phyloP scores from a whole-genome alignment of 2,113 vertebrate genomes.

The Pandion haliaetus region DNA sequence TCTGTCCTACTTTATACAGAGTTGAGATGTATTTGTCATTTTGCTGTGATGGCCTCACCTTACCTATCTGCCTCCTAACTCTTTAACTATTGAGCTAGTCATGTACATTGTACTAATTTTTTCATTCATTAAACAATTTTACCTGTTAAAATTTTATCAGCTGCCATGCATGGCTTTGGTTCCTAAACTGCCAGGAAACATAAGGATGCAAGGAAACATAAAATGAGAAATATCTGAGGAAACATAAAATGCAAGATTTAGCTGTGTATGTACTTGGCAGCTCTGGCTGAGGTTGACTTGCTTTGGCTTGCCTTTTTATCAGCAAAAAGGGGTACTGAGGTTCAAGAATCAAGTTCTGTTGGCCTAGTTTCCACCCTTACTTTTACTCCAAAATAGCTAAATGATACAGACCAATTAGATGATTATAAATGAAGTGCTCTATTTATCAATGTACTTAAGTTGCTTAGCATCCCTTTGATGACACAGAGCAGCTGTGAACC shows the following conservation, averaged over 20 bases:
- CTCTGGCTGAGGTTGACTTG: neutral
- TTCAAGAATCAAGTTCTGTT: neutral
- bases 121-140: neutral
- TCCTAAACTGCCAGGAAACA: neutral
- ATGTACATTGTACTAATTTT: fast-evolving
- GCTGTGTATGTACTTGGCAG: neutral
- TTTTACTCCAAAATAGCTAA: neutral
- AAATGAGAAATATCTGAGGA: neutral
- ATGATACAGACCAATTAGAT: neutral
- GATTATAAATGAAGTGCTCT: neutral
- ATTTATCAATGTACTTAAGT: neutral
- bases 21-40: neutral
- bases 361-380: neutral
- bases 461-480: neutral
- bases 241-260: neutral
- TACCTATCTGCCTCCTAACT: neutral
- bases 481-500: neutral
- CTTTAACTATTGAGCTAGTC: neutral
- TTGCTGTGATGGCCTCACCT: neutral
- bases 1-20: neutral
- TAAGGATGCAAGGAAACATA: neutral
- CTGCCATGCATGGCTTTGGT: fast-evolving
- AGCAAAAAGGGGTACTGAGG: neutral
- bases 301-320: neutral
- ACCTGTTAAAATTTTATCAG: neutral